phyloP scores from a whole-genome alignment of 2,113 vertebrate genomes.

The Seriola dumerili region DNA sequence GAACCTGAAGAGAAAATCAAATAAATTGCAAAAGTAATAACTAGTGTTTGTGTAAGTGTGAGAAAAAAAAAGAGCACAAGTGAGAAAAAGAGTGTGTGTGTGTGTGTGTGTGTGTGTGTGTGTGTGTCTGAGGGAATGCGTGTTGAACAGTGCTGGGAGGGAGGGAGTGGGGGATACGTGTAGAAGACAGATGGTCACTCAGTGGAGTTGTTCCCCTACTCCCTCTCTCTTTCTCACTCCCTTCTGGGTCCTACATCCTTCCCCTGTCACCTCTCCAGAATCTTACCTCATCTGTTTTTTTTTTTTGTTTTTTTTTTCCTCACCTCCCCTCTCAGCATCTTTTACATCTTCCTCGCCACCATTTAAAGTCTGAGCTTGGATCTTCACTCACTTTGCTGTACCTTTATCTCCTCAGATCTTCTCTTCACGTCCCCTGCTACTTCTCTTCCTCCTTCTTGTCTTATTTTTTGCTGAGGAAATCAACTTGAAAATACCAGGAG shows the following conservation, averaged over 20 bases:
- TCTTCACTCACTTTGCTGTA: constrained; percentile 2
- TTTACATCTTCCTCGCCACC: neutral
- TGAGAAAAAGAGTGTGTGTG: constrained; percentile 32
- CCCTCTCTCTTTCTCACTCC: constrained; percentile 72
- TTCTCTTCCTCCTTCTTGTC: constrained; percentile 29
- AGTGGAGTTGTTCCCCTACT: constrained; percentile 83
- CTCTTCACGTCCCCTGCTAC: constrained; percentile 33
- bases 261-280: constrained; percentile 77
- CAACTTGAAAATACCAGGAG: constrained; percentile 45
- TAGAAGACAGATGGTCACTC: constrained; percentile 87
- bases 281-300: constrained; percentile 76
- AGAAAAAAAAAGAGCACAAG: constrained; percentile 57
- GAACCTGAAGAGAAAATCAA: neutral
- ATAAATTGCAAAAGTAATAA: neutral
- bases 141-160: constrained; percentile 62
- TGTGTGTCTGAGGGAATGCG: constrained; percentile 56
- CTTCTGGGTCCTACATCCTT: constrained; percentile 76
- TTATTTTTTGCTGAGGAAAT: constrained; percentile 67
- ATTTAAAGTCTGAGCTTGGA: neutral
- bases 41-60: constrained; percentile 22
- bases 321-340: constrained; percentile 28
- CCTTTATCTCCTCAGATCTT: constrained; percentile 27
- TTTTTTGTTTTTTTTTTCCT: neutral
- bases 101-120: constrained; percentile 49
- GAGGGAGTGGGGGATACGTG: constrained; percentile 57